phyloP scores from a whole-genome alignment of 2,797 vertebrate genomes.

The Vipera latastei region DNA sequence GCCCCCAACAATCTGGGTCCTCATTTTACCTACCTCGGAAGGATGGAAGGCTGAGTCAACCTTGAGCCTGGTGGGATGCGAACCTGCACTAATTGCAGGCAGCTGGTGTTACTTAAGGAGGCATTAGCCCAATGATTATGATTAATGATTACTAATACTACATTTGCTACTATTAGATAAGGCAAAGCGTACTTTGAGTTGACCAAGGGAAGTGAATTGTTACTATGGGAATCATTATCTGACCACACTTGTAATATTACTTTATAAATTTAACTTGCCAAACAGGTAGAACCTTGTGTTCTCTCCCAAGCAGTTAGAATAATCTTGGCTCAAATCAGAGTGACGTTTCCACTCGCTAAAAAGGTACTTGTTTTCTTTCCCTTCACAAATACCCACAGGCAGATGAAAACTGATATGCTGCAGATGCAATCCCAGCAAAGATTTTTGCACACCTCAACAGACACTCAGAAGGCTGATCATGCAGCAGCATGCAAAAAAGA shows the following conservation, averaged over 20 bases:
- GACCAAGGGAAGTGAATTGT: neutral
- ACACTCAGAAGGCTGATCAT: neutral
- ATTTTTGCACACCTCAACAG: conserved; percentile 17
- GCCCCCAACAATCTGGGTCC: too few species aligned
- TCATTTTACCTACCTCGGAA: too few species aligned
- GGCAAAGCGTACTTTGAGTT: neutral
- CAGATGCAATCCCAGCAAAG: neutral
- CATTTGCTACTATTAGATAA: neutral
- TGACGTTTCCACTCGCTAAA: neutral
- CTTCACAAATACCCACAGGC: neutral
- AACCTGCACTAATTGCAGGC: too few species aligned
- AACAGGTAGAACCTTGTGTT: neutral
- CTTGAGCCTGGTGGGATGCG: too few species aligned
- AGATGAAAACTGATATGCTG: neutral
- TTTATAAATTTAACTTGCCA: neutral
- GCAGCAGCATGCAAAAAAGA: neutral
- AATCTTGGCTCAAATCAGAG: neutral
- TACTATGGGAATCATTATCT: neutral
- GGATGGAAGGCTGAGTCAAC: too few species aligned
- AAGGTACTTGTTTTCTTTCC: neutral
- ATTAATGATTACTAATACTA: neutral
- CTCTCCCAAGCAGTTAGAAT: neutral
- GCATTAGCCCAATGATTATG: too few species aligned
- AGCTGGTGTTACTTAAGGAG: too few species aligned
- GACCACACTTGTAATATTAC: neutral